Evolutionary conservation across 2,888 invertebrate genomes (phyloP), one percentile per base, ranked within the genome.

Genomic region (Sepioteuthis lessoniana): DNA sequence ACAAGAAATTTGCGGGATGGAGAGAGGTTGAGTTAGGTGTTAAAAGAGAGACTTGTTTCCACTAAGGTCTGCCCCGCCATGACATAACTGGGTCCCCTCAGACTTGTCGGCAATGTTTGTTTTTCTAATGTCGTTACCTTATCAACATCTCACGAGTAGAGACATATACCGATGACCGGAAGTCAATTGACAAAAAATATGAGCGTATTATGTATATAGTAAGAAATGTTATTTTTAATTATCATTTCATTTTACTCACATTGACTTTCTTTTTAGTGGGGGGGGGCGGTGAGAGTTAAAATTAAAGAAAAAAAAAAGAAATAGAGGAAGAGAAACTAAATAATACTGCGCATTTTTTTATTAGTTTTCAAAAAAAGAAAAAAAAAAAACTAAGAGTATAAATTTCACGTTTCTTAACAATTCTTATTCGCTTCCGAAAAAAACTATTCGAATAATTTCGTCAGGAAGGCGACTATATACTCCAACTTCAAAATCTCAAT

Each of bases 121-220:
- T 76, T 76, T 76, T 76, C 76, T 76, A 76, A 76, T 76, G 76
- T 76, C 76, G 76, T 76, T 76, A 76, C 76, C 76, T 76, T 76
- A 76, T 76, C 76, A 76, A 76, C 76, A 76, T 76, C 76, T 76
- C 76, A 13, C 4, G 76, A 76, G 76, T n/a, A 76, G n/a, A 76
- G 76, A 31, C 31, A n/a, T 76, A 76, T 76, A 76, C 31, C 8
- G 76, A 31, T 76, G n/a, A 76, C n/a, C 76, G 76, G 76, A 76
- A 76, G 76, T 76, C n/a, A 4, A 35, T 16, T 35, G 76, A 76
- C 5, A 28, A 76, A 76, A 76, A n/a, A 13, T 28, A n/a, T 76
- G 31, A 7, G 31, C 31, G 28, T n/a, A 21, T 16, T 76, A 35
- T 76, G 19, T 76, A 76, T 76, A 35, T n/a, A 76, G 21, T 21